These are phyloP conservation scores for Drosophila orosa DNA, from an alignment of 1,140 invertebrate species.

Conservation along the genomic window DNA sequence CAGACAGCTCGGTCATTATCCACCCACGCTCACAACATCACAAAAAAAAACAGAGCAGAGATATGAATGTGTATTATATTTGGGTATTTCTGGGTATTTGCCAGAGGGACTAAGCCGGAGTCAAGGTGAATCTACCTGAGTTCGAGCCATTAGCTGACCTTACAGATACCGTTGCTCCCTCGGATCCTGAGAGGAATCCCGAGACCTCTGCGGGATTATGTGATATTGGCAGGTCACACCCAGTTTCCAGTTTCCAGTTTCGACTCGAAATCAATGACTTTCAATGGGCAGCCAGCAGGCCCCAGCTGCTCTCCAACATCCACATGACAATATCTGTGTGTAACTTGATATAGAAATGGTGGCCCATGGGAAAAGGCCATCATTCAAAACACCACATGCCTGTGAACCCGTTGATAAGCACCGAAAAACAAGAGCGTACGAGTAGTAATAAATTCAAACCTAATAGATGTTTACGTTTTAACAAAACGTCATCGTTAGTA, in stretches of 20 bases:
- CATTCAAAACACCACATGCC: constrained; percentile 36
- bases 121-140: constrained; percentile 76
- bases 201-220: constrained; percentile 1
- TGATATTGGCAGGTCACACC: constrained; percentile 35
- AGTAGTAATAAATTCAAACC: constrained; percentile 28
- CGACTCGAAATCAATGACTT: constrained; percentile 51
- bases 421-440: neutral
- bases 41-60: neutral
- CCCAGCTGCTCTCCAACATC: constrained; percentile 45
- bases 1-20: constrained; percentile 58
- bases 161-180: constrained; percentile 34
- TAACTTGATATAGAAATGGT: constrained; percentile 31
- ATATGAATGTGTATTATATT: constrained; percentile 36
- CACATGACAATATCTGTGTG: constrained; percentile 53
- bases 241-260: constrained; percentile 51
- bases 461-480: constrained; percentile 27
- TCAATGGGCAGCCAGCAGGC: constrained; percentile 42
- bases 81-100: constrained; percentile 53
- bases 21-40: constrained; percentile 21
- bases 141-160: constrained; percentile 34
- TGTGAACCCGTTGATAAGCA: constrained; percentile 27
- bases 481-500: constrained; percentile 31
- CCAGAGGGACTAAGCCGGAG: constrained; percentile 52
- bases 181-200: constrained; percentile 2
- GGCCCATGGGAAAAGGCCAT: constrained; percentile 35